Conservation (phyloP, 2,113 vertebrate genomes). For the Larimichthys polyactis region DNA sequence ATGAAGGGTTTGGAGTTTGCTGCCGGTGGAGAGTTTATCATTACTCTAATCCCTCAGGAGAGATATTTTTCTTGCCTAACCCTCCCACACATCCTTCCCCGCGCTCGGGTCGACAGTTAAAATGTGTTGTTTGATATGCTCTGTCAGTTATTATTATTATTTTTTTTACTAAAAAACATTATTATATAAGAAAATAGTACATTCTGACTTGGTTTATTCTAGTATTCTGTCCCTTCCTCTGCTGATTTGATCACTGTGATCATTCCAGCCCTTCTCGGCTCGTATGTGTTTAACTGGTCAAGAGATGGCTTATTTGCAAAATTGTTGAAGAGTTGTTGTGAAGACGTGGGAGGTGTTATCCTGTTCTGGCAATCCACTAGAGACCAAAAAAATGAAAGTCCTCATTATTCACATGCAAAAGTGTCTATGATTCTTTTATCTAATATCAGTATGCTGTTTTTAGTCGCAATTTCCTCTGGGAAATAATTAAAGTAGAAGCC, state of each 20-base stretch:
- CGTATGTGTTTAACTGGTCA: constrained; percentile 23
- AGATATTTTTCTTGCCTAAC: constrained; percentile 45
- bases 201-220: constrained; percentile 23
- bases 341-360: constrained; percentile 68
- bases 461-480: constrained; percentile 31
- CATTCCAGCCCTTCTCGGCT: constrained; percentile 33
- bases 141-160: constrained; percentile 29
- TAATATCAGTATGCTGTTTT: constrained; percentile 40
- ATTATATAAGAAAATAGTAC: constrained; percentile 21
- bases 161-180: constrained; percentile 44
- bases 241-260: constrained; percentile 34
- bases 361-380: constrained; percentile 55
- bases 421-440: constrained; percentile 39
- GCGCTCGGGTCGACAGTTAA: constrained; percentile 32
- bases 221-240: constrained; percentile 1
- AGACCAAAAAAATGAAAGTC: constrained; percentile 54
- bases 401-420: constrained; percentile 56
- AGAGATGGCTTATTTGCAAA: constrained; percentile 48
- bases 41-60: constrained; percentile 66
- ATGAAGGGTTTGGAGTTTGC: constrained; percentile 71
- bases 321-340: constrained; percentile 46
- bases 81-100: constrained; percentile 52
- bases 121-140: constrained; percentile 44
- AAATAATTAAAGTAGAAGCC: constrained; percentile 34
- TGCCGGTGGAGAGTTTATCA: constrained; percentile 60